Evolutionary conservation across 2,113 vertebrate genomes (phyloP), one percentile per base, ranked within the genome.

Genomic region (Mugil cephalus): DNA sequence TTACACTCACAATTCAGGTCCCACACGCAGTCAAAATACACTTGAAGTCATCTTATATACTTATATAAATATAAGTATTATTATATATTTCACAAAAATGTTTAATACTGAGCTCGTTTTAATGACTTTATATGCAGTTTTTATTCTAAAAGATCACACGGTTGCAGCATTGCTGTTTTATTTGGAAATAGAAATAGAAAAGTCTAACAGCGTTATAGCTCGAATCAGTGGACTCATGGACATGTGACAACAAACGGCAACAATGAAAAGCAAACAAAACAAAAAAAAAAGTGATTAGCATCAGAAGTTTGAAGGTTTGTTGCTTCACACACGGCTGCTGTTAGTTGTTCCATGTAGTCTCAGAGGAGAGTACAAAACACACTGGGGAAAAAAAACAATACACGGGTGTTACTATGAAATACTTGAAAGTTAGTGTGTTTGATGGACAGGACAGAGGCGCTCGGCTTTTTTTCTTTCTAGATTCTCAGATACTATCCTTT

Each of bases 311-410:
- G 36, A 65, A 46, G 21, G 18, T 54, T 54, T 48, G 13, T 21
- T 42, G 19, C 18, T 55, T 64, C n/a, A 38, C 39, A 13, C 4
- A 1, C 15, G 53, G 34, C 15, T 51, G 24, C 36, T 46, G 12
- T 21, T 54, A 79, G 39, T 17, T 15, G 6, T 35, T 56, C 24
- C 36, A n/a, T 45, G 15, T 55, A 62, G 48, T 35, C 39, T n/a
- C 40, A 3, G 9, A 58, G 8, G 48, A 10, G 8, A 69, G 12
- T 59, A 74, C 5, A 47, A 82, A 80, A 71, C 42, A 46, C 10
- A 36, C 48, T 40, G 14, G 51, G 10, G 17, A 30, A 5, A 30
- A 30, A 30, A 5, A 19, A n/a, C 17, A 17, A 48, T 18, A 54
- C 12, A 11, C 3, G 19, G 8, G 50, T 12, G 35, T 58, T 53